These are phyloP conservation scores for Platerodrilus igneus DNA, from an alignment of 2,888 invertebrate genomes.

Conservation along the genomic window DNA sequence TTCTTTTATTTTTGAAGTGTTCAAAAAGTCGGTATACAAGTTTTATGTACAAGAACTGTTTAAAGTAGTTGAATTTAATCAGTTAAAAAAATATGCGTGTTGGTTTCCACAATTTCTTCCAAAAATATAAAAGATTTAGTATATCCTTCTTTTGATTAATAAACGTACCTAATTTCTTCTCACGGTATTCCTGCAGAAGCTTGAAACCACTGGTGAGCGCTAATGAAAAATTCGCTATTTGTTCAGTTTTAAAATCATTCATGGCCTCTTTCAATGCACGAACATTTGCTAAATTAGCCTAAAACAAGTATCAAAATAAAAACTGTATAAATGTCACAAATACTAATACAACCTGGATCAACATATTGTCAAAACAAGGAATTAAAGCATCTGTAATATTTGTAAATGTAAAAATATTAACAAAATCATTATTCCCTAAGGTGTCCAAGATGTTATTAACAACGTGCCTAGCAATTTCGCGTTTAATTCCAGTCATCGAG, in stretches of 20 bases:
- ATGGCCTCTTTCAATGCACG: slow-evolving; percentile 77
- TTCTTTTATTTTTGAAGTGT: too few relatives aligned
- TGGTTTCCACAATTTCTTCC: too few relatives aligned
- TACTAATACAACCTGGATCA: slow-evolving; percentile 89
- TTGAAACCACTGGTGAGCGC: slow-evolving; percentile 88
- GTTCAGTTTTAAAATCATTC: slow-evolving; percentile 71
- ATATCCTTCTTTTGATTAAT: too few relatives aligned
- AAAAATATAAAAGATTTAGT: too few relatives aligned
- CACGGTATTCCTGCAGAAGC: slow-evolving; percentile 55
- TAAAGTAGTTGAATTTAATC: too few relatives aligned
- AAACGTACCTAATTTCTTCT: slow-evolving; percentile 36
- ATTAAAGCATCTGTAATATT: slow-evolving; percentile 76
- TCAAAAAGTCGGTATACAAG: too few relatives aligned
- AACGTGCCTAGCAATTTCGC: slow-evolving; percentile 86
- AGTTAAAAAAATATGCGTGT: too few relatives aligned
- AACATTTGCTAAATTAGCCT: slow-evolving; percentile 83
- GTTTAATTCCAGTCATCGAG: slow-evolving; percentile 63
- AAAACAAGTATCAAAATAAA: slow-evolving; percentile 33
- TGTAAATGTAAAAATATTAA: slow-evolving; percentile 92
- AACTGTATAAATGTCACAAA: too few relatives aligned
- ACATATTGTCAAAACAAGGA: slow-evolving; percentile 80
- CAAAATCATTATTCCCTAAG: slow-evolving; percentile 95
- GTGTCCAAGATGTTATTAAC: slow-evolving; percentile 90
- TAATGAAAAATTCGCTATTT: slow-evolving; percentile 90
- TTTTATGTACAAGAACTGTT: too few relatives aligned